Percentiles rank a stretch among this genome's conserved stretches.
Evolutionary conservation across 2,888 invertebrate species (phyloP).

Genomic region (Notocelia uddmanniana): DNA sequence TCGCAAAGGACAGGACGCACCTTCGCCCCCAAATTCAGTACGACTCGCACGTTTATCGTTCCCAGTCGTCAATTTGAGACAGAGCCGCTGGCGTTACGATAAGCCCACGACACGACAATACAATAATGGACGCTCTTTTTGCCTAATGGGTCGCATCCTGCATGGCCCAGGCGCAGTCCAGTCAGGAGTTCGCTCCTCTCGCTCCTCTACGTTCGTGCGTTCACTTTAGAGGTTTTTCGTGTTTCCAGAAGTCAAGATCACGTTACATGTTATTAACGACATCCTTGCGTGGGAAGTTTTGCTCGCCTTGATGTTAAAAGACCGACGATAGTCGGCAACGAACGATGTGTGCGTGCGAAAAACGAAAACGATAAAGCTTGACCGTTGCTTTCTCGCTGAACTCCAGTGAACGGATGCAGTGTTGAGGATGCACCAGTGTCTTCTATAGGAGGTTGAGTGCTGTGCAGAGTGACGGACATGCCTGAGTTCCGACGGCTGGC

Average conservation of each 20-base stretch:
- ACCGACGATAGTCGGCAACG: slow-evolving; percentile 57
- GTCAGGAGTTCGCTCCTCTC: slow-evolving; percentile 75
- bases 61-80: slow-evolving; percentile 71
- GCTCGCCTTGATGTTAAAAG: slow-evolving; percentile 41
- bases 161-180: slow-evolving; percentile 75
- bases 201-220: slow-evolving; percentile 57
- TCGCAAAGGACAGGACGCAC: slow-evolving; percentile 32
- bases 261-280: slow-evolving; percentile 57
- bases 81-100: slow-evolving; percentile 70
- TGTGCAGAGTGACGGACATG: slow-evolving; percentile 77
- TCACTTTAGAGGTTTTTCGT: slow-evolving; percentile 51
- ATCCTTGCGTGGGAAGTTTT: slow-evolving; percentile 68
- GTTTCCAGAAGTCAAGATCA: slow-evolving; percentile 54
- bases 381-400: slow-evolving; percentile 32
- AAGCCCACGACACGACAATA: slow-evolving; percentile 84
- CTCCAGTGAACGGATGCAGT: slow-evolving; percentile 70
- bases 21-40: slow-evolving; percentile 54
- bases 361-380: slow-evolving; percentile 52
- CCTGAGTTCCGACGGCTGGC: slow-evolving; percentile 77
- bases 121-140: slow-evolving; percentile 81
- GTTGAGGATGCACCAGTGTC: slow-evolving; percentile 71
- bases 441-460: slow-evolving; percentile 63
- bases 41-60: slow-evolving; percentile 64
- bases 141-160: slow-evolving; percentile 83
- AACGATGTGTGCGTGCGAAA: slow-evolving; percentile 63